Base-by-base conservation (phyloP, 2,797 vertebrate genomes). In the Chrosomus eos region DNA sequence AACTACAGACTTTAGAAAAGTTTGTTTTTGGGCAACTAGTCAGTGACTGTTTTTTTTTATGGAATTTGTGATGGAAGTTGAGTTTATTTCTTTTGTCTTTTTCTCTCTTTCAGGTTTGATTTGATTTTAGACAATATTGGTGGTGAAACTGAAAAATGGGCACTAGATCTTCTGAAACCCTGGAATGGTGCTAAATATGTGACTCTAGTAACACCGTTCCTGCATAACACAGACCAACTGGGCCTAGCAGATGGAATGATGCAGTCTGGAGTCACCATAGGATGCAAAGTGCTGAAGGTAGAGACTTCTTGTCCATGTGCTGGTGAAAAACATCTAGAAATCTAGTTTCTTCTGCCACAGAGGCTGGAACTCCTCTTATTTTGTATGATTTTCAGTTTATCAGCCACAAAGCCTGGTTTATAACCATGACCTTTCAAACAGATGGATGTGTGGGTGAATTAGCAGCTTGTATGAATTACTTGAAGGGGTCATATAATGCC, bases 181-280 rank as follows among this genome's bases (percentile, higher is more conserved):
- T 99, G 98, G 98, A 94, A 94, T 0, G 98, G 98, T 31, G 97
- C 97, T 77, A 98, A 97, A 0, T 99, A 96, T 0, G 94, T 99
- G 88, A 98, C 98, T 6, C 92, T 99, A 38, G 95, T 99, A 71
- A 99, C 98, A 0, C 97, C 98, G 8, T 99, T 99, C 90, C 91
- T 99, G 81, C 94, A 95, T 81, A 99, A 99, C 91, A 94, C 96
- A 19, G 98, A 99, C 92, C 91, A 1, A 23, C 91, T 99, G 84
- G 98, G 98, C 23, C 73, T 99, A 1, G 97, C 97, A 23, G 97
- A 99, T 0, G 98, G 98, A 85, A 99, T 99, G 97, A 83, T 98
- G 91, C 94, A 94, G 93, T 96, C 93, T 0, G 97, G 95, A 19
- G 91, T 95, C 58, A 99, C 97, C 0, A 36, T 98, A 87, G 94